Conservation (phyloP, 2,113 vertebrate species). For the Macroglossus sobrinus region DNA sequence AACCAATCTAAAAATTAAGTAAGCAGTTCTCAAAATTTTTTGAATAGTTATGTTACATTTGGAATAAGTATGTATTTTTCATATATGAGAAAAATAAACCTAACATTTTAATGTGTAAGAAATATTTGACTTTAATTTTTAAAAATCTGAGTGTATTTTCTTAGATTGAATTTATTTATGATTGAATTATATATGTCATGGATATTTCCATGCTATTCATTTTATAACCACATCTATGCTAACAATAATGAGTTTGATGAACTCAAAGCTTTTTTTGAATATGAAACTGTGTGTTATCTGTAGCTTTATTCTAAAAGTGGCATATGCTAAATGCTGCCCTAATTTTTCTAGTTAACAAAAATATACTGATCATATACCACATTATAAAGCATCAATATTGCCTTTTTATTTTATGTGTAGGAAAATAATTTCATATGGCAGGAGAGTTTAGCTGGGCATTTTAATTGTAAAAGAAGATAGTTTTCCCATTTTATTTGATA, state of each 20-base stretch:
- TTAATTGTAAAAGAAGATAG: not conserved
- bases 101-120: conserved; percentile 36
- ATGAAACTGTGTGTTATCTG: not conserved
- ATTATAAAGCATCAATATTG: not conserved
- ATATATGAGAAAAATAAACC: not conserved
- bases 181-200: not conserved
- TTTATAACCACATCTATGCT: not conserved
- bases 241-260: not conserved
- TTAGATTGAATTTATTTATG: conserved; percentile 43
- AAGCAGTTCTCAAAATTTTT: not conserved
- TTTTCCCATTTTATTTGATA: not conserved
- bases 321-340: not conserved
- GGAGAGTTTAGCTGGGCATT: not conserved
- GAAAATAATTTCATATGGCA: not conserved
- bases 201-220: not conserved
- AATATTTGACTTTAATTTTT: conserved; percentile 37
- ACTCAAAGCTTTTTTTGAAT: not conserved
- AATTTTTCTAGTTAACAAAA: not conserved
- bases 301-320: not conserved
- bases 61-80: conserved; percentile 33
- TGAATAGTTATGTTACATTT: conserved; percentile 21
- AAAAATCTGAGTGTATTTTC: conserved; percentile 27
- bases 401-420: not conserved
- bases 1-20: conserved; percentile 10
- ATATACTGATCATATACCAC: not conserved